These are phyloP conservation scores for Pagrus major DNA, from an alignment of 2,113 vertebrate species.

Conservation along the genomic window DNA sequence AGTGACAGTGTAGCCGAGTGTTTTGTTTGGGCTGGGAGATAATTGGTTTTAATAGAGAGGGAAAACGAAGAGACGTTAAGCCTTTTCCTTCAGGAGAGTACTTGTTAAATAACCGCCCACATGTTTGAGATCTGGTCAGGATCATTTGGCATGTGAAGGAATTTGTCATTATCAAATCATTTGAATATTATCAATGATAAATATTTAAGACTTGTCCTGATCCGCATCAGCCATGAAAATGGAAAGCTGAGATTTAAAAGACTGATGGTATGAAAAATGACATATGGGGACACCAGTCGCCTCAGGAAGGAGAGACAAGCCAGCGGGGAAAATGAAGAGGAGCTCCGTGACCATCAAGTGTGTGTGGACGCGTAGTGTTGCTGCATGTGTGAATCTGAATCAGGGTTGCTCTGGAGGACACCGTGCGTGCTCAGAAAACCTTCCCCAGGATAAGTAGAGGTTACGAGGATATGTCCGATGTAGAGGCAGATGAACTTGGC, in stretches of 20 bases:
- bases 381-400: conserved; percentile 8
- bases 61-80: conserved; percentile 3
- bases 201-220: neutral
- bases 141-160: neutral
- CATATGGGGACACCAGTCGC: conserved; percentile 1
- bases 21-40: conserved; percentile 56
- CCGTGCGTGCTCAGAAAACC: conserved; percentile 25
- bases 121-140: conserved; percentile 5
- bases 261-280: conserved; percentile 26
- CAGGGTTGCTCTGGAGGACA: neutral
- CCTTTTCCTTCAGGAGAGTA: conserved; percentile 10
- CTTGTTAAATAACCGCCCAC: neutral
- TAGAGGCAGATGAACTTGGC: conserved; percentile 29
- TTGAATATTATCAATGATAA: neutral
- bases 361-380: neutral
- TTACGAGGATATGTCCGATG: conserved; percentile 21
- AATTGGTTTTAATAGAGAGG: conserved; percentile 42
- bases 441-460: conserved; percentile 22
- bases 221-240: neutral
- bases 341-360: neutral
- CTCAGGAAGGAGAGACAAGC: conserved; percentile 9
- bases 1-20: conserved; percentile 44
- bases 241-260: neutral
- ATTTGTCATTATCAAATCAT: neutral
- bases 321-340: neutral